Base-by-base conservation (phyloP, 1,140 invertebrate genomes). In the Coptotermes formosanus region DNA sequence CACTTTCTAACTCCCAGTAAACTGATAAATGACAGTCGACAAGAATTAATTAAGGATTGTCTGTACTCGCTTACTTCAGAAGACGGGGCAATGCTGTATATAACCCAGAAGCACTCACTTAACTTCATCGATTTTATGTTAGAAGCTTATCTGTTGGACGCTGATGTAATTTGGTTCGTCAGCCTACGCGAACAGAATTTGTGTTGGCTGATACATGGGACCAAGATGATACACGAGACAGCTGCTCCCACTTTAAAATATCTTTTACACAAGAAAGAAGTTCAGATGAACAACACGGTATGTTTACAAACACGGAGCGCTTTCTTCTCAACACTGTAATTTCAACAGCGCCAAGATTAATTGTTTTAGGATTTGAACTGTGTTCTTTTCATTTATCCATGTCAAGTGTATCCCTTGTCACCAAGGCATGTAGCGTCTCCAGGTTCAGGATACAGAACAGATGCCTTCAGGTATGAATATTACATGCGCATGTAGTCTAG, bases 161-260 rank as follows among this genome's bases (percentile, higher is more conserved):
- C 64, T 75, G 64, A 75, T 75, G 64, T 75, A 75, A 75, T 75
- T 75, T 75, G 19, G 64, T 30, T 75, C 64, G 64, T 75, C 64
- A 75, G 64, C n/a, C n/a, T 25, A 30, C 64, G 9, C 3, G 64
- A 75, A 25, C 64, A 30, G 6, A 25, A 30, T 25, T 75, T 75
- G 9, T 25, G 59, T 64, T 64, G 14, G 45, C 52, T 55, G 52
- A 4, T 55, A 55, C 52, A 55, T 16, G 52, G 52, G 19, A 55
- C 19, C 3, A 55, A 75, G 64, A 75, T 11, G 25, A 75, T n/a
- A 30, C n/a, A n/a, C 3, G 1, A 55, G 52, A 21, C 52, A 55
- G 14, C 52, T 75, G 64, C 25, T 75, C 52, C 19, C 11, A 11
- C 64, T n/a, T 14, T 30, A 3, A 75, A n/a, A 3, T 25, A 9